Percentiles rank a stretch among this genome's conserved stretches.
These are phyloP conservation scores for Pyrochroa serraticornis DNA, from an alignment of 2,888 invertebrate species.

Conservation along the genomic window DNA sequence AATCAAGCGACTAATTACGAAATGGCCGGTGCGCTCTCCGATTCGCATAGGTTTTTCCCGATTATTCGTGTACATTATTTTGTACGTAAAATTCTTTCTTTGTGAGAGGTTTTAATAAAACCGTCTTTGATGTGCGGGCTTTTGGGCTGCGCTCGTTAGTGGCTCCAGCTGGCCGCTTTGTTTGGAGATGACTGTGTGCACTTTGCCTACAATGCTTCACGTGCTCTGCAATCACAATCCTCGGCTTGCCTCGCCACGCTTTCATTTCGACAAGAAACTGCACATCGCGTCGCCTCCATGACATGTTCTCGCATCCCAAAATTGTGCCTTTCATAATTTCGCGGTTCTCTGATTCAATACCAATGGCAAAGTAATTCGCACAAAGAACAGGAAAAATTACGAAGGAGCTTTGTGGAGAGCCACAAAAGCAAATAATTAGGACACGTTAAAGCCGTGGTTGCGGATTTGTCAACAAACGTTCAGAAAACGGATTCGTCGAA, in stretches of 20 bases:
- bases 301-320: too few relatives aligned
- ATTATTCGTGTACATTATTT: slow-evolving; percentile 26
- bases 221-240: slow-evolving; percentile 50
- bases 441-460: not conserved
- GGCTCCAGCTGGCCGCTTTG: slow-evolving; percentile 53
- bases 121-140: slow-evolving; percentile 52
- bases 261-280: slow-evolving; percentile 28
- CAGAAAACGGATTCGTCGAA: too few relatives aligned
- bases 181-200: slow-evolving; percentile 52
- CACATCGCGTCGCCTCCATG: too few relatives aligned
- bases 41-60: not conserved
- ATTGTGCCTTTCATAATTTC: slow-evolving; percentile 22
- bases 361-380: slow-evolving; percentile 3
- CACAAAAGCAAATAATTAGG: slow-evolving; percentile 6
- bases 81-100: slow-evolving; percentile 46
- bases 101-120: slow-evolving; percentile 51
- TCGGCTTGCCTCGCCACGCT: slow-evolving; percentile 28
- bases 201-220: slow-evolving; percentile 52
- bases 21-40: too few relatives aligned
- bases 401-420: slow-evolving; percentile 11
- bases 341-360: slow-evolving; percentile 15
- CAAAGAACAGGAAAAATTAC: slow-evolving; percentile 2
- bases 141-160: slow-evolving; percentile 53
- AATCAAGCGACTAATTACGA: too few relatives aligned
- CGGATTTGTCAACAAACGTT: too few relatives aligned